Conservation (phyloP, 2,113 vertebrate genomes). For the Sapayoa aenigma region DNA sequence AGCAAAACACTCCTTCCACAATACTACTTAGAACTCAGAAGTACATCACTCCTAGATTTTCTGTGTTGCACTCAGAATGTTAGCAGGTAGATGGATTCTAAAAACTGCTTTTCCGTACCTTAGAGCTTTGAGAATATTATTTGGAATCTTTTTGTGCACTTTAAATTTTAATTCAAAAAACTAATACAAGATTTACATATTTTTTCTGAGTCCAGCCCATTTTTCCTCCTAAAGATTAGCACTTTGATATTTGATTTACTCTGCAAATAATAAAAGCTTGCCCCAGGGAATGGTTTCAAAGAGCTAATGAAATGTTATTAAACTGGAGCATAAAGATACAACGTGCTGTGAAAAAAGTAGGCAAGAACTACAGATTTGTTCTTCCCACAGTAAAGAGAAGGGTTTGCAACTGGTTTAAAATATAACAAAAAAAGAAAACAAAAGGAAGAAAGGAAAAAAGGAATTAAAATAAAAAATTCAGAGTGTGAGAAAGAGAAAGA, state of each 20-base stretch:
- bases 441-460: background rate
- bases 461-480: background rate
- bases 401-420: background rate
- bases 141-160: background rate
- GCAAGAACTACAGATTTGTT: background rate
- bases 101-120: background rate
- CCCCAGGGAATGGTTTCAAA: constrained; percentile 24
- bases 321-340: constrained; percentile 3
- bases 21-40: background rate
- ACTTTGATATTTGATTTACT: constrained; percentile 48
- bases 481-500: background rate
- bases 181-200: constrained; percentile 37
- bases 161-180: constrained; percentile 37
- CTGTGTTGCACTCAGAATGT: background rate
- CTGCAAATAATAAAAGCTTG: constrained; percentile 53
- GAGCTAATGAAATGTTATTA: constrained; percentile 48
- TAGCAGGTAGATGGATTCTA: background rate
- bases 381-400: background rate
- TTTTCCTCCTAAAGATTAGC: constrained; percentile 19
- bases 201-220: constrained; percentile 40
- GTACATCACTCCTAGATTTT: background rate
- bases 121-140: constrained; percentile 31
- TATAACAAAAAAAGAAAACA: background rate
- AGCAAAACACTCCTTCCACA: background rate
- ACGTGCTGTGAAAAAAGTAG: background rate